Base-by-base conservation (phyloP, 2,113 vertebrate species). In the Acanthochromis polyacanthus region DNA sequence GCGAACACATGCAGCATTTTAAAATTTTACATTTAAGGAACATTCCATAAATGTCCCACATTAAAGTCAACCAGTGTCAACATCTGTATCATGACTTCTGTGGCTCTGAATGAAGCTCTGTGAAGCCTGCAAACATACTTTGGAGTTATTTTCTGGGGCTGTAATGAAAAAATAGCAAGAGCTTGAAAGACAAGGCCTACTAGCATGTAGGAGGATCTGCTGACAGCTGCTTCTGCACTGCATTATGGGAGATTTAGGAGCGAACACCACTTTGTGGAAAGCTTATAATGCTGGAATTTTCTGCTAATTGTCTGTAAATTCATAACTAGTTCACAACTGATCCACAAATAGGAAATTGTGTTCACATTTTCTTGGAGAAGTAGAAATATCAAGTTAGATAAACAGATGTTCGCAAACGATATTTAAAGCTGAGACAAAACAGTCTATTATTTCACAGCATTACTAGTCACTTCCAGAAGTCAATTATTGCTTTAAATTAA, bases 191-290 rank as follows among this genome's bases (percentile, higher is more conserved):
- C 59, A 22, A 17, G 12, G 19, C 30, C 36, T 30, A 17, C 15
- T 20, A 52, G 45, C 15, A 52, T 36, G 9, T 40, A 63, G 16
- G 5, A 58, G 16, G 16, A 28, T 74, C n/a, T 40, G 61, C 22
- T 17, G 36, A 25, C 19, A 40, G 50, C n/a, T 43, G n/a, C 1
- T 23, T 6, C 10, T 17, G 19, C 64, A 38, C 14, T 56, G 30
- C 50, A 75, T 66, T 61, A 20, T 56, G 56, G 45, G 19, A 51
- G 59, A 36, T 67, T 32, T 46, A 25, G n/a, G 15, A 59, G 32
- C 0, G 16, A 48, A 7, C 46, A 51, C 5, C 3, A n/a, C 7
- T n/a, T n/a, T 19, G 17, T 45, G n/a, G 23, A 53, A 53, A 8
- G 20, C 62, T 9, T 15, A 65, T 15, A 20, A 14, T 36, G 4